A percentile compares a stretch with the other conserved stretches of the same genome.
These are phyloP conservation scores for Rhopalosiphum padi DNA, from an alignment of 1,140 invertebrate genomes.

Conservation along the genomic window DNA sequence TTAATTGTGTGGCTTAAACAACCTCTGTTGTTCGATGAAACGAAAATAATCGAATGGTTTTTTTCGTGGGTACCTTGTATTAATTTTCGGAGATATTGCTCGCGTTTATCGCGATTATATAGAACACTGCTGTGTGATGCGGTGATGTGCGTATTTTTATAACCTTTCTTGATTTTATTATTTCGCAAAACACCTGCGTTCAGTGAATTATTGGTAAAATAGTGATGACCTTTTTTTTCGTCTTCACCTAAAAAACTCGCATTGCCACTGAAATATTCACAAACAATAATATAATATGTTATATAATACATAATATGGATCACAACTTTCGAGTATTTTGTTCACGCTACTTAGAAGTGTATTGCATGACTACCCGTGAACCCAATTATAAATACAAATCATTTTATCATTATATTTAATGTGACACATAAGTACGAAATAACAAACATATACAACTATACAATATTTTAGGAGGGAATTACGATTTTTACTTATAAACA, in stretches of 20 bases:
- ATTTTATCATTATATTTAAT: background rate
- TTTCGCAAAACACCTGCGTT: background rate
- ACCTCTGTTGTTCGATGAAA: background rate
- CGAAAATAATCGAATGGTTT: constrained; percentile 16
- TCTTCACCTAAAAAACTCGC: background rate
- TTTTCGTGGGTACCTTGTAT: background rate
- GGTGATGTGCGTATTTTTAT: background rate
- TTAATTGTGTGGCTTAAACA: background rate
- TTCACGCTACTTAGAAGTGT: background rate
- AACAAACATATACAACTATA: no score
- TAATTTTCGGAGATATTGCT: background rate
- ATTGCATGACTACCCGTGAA: background rate
- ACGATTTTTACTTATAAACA: no score
- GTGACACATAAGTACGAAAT: background rate
- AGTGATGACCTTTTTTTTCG: background rate
- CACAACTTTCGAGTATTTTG: background rate
- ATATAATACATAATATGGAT: background rate
- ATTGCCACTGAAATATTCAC: background rate
- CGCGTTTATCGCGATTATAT: background rate
- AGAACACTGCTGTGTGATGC: background rate
- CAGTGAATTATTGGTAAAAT: background rate
- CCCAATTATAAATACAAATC: no score
- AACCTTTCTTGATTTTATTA: background rate
- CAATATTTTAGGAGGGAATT: no score
- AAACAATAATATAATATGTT: background rate